Percentiles rank a stretch among this genome's conserved stretches.
These are phyloP conservation scores for Apamea sordens DNA, from an alignment of 2,888 invertebrate genomes.

Conservation along the genomic window DNA sequence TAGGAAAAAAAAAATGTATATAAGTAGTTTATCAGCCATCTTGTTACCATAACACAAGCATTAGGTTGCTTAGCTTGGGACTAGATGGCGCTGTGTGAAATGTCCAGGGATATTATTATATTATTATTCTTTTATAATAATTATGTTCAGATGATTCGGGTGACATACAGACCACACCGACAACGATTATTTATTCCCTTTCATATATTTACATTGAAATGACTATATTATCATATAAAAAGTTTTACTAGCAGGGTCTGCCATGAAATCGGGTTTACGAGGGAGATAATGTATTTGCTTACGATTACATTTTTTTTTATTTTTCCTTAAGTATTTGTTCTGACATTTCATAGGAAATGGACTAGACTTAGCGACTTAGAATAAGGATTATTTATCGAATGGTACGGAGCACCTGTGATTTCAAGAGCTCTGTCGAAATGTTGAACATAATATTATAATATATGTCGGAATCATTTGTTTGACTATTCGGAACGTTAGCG, in stretches of 20 bases:
- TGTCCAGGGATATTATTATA: too few relatives aligned
- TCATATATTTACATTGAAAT: conserved; percentile 56
- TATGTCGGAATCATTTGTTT: too few relatives aligned
- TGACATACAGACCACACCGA: not conserved
- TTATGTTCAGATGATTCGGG: not conserved
- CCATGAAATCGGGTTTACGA: conserved; percentile 44
- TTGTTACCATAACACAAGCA: too few relatives aligned
- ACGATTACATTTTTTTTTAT: conserved; percentile 13
- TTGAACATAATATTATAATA: not conserved
- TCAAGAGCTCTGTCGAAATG: not conserved
- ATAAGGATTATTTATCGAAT: conserved; percentile 19
- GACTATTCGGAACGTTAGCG: too few relatives aligned
- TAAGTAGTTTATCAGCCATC: too few relatives aligned
- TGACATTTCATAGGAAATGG: not conserved
- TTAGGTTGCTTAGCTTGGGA: too few relatives aligned
- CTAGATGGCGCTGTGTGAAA: too few relatives aligned
- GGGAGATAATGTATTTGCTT: conserved; percentile 47
- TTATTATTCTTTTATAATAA: too few relatives aligned
- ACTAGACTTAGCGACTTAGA: not conserved
- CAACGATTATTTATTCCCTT: not conserved
- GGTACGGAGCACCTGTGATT: not conserved
- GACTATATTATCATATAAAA: conserved; percentile 55
- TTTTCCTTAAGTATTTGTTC: too few relatives aligned
- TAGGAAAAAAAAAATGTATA: too few relatives aligned
- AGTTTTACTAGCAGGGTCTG: conserved; percentile 48